Conservation (phyloP, 2,113 vertebrate species). For the Entelurus aequoreus region DNA sequence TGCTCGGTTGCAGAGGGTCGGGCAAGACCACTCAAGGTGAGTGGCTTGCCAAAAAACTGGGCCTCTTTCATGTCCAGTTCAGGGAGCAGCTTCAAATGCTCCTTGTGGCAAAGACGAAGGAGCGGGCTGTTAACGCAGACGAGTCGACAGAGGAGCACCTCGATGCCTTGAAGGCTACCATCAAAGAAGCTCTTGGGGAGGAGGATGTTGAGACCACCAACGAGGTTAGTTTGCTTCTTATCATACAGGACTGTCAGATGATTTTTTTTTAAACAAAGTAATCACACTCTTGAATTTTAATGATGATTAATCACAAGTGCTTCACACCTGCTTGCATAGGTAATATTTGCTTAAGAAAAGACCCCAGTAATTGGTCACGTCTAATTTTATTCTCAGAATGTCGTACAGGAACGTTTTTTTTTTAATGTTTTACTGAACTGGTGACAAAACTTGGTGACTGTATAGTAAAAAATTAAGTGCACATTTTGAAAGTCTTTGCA, state of each 20-base stretch:
- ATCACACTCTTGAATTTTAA: background rate
- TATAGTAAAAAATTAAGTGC: too few species aligned
- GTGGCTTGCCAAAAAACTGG: slow-evolving; percentile 79
- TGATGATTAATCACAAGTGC: background rate
- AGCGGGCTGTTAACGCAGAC: slow-evolving; percentile 63
- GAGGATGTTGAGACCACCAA: background rate
- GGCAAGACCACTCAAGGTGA: slow-evolving; percentile 81
- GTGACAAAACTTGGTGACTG: too few species aligned
- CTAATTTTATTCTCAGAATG: too few species aligned
- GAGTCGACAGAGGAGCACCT: slow-evolving; percentile 69
- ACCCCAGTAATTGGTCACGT: too few species aligned
- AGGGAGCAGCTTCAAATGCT: slow-evolving; percentile 84
- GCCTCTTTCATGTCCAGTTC: slow-evolving; percentile 90
- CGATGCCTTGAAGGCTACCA: slow-evolving; percentile 49
- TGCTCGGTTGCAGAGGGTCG: slow-evolving; percentile 80
- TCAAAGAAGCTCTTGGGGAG: slow-evolving; percentile 30
- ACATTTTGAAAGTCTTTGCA: too few species aligned
- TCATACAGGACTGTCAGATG: too few species aligned
- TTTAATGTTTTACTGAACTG: too few species aligned
- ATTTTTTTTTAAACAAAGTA: too few species aligned
- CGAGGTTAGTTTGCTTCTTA: slow-evolving; percentile 24
- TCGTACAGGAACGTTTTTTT: too few species aligned
- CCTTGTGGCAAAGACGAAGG: slow-evolving; percentile 80
- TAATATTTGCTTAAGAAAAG: too few species aligned
- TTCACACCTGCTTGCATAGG: background rate